Conservation (phyloP, 2,797 vertebrate genomes). For the Chaunax sp. region DNA sequence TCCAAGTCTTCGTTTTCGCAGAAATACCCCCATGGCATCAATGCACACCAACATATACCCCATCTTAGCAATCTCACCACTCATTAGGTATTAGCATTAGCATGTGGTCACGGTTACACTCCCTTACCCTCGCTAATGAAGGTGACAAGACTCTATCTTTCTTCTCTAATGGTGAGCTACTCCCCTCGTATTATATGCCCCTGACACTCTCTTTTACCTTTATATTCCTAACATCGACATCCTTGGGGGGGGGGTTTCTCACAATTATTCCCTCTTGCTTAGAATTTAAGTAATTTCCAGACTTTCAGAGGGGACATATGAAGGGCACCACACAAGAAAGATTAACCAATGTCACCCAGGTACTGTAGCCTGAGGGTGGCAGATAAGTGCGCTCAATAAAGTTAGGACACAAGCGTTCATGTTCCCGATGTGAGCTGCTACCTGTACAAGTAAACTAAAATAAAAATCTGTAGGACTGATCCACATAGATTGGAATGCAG, state of each 20-base stretch:
- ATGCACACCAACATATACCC: slow-evolving; percentile 15
- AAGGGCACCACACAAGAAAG: slow-evolving; percentile 53
- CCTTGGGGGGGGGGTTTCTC: slow-evolving; percentile 17
- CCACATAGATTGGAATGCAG: slow-evolving; percentile 53
- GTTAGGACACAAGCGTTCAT: slow-evolving; percentile 68
- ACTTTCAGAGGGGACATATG: slow-evolving; percentile 41
- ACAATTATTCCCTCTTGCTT: slow-evolving; percentile 8
- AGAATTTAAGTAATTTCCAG: slow-evolving; percentile 33
- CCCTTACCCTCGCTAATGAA: slow-evolving; percentile 54
- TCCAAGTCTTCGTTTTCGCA: slow-evolving; percentile 42
- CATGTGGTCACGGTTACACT: slow-evolving; percentile 63
- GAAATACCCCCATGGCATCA: slow-evolving; percentile 10
- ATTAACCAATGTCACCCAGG: slow-evolving; percentile 58
- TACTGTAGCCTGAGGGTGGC: slow-evolving; percentile 56
- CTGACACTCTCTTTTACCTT: not conserved
- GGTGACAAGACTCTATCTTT: slow-evolving; percentile 45
- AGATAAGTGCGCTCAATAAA: slow-evolving; percentile 69
- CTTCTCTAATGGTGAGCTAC: slow-evolving; percentile 25
- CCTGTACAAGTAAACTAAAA: slow-evolving; percentile 45
- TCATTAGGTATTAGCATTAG: slow-evolving; percentile 42
- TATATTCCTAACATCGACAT: not conserved
- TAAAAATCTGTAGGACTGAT: slow-evolving; percentile 45
- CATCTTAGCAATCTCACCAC: slow-evolving; percentile 40
- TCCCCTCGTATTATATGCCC: not conserved
- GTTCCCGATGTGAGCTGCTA: slow-evolving; percentile 55